These are phyloP conservation scores for Torymus aiolomorphi DNA, from an alignment of 2,888 invertebrate species.

Conservation along the genomic window DNA sequence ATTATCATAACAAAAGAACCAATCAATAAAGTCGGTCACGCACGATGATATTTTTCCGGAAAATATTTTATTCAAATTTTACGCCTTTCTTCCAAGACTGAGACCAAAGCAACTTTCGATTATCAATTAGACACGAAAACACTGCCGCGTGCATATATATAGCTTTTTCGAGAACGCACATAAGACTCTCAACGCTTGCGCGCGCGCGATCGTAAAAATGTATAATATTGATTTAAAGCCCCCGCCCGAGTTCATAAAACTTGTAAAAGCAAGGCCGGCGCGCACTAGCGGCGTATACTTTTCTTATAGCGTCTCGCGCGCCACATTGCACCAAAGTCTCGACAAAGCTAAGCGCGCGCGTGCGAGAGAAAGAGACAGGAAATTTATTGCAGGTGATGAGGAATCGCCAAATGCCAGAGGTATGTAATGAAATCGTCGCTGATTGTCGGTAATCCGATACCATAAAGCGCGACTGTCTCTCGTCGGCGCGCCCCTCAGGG, in stretches of 20 bases:
- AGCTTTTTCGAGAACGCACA: not conserved
- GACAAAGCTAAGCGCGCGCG: not conserved
- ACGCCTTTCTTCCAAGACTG: not conserved
- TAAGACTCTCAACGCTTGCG: constrained; percentile 3
- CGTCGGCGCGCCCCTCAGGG: constrained; percentile 41
- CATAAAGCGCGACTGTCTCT: constrained; percentile 63
- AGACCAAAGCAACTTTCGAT: constrained; percentile 27
- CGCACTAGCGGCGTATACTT: constrained; percentile 1
- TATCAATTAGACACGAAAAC: constrained; percentile 29
- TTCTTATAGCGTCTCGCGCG: constrained; percentile 30
- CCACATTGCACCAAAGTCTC: constrained; percentile 2
- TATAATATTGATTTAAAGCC: constrained; percentile 46
- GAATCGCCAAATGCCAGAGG: constrained; percentile 23
- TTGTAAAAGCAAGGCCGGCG: constrained; percentile 30
- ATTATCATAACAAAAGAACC: too few species aligned
- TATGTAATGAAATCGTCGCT: constrained; percentile 50
- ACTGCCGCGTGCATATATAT: too few species aligned
- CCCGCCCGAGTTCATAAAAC: constrained; percentile 40
- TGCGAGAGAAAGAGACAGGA: not conserved
- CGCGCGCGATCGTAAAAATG: constrained; percentile 37
- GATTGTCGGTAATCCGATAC: constrained; percentile 54
- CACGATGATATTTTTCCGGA: constrained; percentile 11
- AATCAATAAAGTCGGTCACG: not conserved
- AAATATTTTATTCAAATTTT: constrained; percentile 20
- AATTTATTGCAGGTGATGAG: constrained; percentile 46